Conservation (phyloP, 2,797 vertebrate species). For the Poeciliopsis turneri region DNA sequence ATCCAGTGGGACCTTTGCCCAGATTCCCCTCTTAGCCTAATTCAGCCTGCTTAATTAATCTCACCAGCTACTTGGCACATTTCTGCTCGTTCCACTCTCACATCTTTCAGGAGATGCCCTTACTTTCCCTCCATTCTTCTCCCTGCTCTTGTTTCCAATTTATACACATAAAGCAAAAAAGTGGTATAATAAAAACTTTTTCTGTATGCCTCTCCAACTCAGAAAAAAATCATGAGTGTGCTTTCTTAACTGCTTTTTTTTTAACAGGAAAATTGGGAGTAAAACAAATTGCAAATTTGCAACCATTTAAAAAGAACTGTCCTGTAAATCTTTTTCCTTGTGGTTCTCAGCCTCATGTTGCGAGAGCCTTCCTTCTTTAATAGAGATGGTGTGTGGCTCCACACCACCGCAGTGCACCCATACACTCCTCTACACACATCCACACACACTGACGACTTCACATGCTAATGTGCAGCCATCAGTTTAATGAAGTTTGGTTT, state of each 20-base stretch:
- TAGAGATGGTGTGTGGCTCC: background rate
- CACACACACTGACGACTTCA: background rate
- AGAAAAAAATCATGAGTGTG: background rate
- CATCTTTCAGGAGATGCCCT: constrained; percentile 53
- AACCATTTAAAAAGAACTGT: background rate
- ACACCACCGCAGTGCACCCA: background rate
- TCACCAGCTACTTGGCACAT: constrained; percentile 56
- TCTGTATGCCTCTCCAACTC: background rate
- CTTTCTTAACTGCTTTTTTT: background rate
- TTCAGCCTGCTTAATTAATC: constrained; percentile 58
- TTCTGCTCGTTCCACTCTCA: constrained; percentile 48
- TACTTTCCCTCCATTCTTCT: constrained; percentile 43
- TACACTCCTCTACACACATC: background rate
- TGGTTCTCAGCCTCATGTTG: background rate
- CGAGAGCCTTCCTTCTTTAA: background rate
- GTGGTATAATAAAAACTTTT: background rate
- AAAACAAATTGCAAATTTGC: background rate
- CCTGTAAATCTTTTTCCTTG: background rate
- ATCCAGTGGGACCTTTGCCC: constrained; percentile 47
- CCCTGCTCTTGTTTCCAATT: constrained; percentile 7
- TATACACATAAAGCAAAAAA: background rate
- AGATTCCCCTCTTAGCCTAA: constrained; percentile 32
- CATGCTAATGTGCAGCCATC: background rate
- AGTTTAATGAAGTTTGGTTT: background rate
- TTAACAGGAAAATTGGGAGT: background rate